Evolutionary conservation across 2,888 invertebrate species (phyloP).

Genomic region (Pharmacophagus antenor): DNA sequence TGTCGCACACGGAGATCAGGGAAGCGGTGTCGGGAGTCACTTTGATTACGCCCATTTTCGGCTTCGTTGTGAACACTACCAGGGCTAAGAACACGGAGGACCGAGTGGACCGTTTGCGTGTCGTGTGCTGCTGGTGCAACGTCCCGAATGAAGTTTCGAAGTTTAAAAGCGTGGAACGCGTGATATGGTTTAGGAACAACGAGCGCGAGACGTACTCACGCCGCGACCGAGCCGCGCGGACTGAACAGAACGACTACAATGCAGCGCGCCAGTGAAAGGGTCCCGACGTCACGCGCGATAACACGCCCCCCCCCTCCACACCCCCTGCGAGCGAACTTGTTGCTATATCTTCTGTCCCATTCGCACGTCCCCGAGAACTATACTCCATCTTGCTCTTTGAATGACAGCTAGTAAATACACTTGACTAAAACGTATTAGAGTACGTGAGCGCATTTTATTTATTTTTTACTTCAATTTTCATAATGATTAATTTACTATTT

Average conservation of each 20-base stretch:
- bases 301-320: conserved; percentile 47
- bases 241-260: conserved; percentile 60
- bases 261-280: conserved; percentile 74
- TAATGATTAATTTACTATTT: no score
- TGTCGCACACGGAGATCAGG: conserved; percentile 70
- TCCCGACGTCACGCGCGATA: conserved; percentile 82
- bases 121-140: conserved; percentile 37
- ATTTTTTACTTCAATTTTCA: no score
- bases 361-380: conserved; percentile 43
- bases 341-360: conserved; percentile 60
- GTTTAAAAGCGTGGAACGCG: conserved; percentile 58
- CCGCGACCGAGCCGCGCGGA: conserved; percentile 78
- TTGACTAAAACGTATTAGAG: no score
- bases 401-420: conserved; percentile 45
- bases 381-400: conserved; percentile 54
- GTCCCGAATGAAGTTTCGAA: conserved; percentile 44
- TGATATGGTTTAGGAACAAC: conserved; percentile 63
- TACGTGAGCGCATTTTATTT: no score
- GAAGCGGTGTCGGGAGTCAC: conserved; percentile 68
- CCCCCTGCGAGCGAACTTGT: conserved; percentile 55
- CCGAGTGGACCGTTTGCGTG: conserved; percentile 64
- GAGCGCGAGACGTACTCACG: conserved; percentile 70
- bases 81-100: conserved; percentile 58
- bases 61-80: conserved; percentile 37
- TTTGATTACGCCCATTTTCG: conserved; percentile 73